Base-by-base conservation (phyloP, 2,797 vertebrate species). In the Eidolon dupreanum region DNA sequence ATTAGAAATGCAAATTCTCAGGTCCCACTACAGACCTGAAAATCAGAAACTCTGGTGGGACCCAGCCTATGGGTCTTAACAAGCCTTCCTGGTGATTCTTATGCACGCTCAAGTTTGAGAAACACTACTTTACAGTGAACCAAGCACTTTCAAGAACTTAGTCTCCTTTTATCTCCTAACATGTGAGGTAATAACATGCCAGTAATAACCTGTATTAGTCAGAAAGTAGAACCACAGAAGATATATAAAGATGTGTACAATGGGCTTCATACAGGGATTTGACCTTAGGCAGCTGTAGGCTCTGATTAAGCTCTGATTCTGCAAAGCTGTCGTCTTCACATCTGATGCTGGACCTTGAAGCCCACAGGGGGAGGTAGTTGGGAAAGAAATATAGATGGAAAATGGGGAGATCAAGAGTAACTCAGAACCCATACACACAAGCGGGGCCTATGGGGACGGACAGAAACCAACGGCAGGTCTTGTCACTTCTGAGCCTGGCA, bases 131-230 rank as follows among this genome's bases (percentile, higher is more conserved):
- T 12, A 2, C 2, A 8, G 13, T 31, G 31, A 86, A 4, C 22
- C 51, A 24, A n/a, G 17, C 28, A 8, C 55, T 73, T 49, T 22
- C 17, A 36, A 36, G 33, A 28, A 4, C 17, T 63, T 41, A 19
- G 46, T n/a, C 19, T 53, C 17, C 59, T 63, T 20, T 53, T 26
- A 5, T 24, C 46, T 75, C 33, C 26, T 33, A 33, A 13, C 26
- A 0, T 0, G 15, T 46, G 38, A 71, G 15, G 55, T 13, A 7
- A 4, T 2, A 7, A 7, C 2, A 0, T 2, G 12, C 68, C 66
- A 10, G 63, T 24, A 41, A 51, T 0, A 9, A 7, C 53, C 78
- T 55, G 46, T 36, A 5, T 15, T 17, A 8, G 33, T 36, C 26
- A 20, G 75, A 65, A 28, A 46, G 24, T 6, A 41, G 49, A 36